These are phyloP conservation scores for Physella acuta DNA, from an alignment of 1,140 invertebrate genomes.

Conservation along the genomic window DNA sequence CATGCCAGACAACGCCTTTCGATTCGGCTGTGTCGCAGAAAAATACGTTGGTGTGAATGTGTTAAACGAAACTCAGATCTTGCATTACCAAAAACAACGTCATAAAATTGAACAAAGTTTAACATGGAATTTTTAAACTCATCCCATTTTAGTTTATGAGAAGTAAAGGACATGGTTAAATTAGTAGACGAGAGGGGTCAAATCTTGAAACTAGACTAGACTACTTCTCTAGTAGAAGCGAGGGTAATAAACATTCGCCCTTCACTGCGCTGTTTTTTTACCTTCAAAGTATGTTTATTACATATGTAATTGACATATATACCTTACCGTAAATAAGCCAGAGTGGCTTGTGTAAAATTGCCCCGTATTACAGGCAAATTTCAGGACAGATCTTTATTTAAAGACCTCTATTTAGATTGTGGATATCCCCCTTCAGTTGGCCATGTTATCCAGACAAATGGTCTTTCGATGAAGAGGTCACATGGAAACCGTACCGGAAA, in stretches of 20 bases:
- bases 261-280: neutral
- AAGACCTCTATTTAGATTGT: conserved; percentile 1
- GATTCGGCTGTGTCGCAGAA: too few species aligned
- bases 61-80: neutral
- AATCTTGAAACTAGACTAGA: too few species aligned
- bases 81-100: neutral
- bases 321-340: conserved; percentile 18
- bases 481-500: conserved; percentile 27
- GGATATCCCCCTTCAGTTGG: conserved; percentile 21
- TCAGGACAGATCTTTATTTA: neutral
- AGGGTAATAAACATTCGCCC: conserved; percentile 13
- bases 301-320: neutral
- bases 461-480: conserved; percentile 25
- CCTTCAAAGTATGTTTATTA: neutral
- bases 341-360: conserved; percentile 10
- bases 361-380: conserved; percentile 9
- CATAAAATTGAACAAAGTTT: neutral
- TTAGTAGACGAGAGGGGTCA: too few species aligned
- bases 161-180: too few species aligned
- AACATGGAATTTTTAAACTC: too few species aligned
- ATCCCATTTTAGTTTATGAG: too few species aligned
- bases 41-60: neutral
- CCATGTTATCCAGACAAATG: conserved; percentile 26
- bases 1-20: conserved; percentile 16
- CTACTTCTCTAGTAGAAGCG: too few species aligned